A percentile compares a stretch with the other conserved stretches of the same genome.
These are phyloP conservation scores for Australoheros scitulus DNA, from an alignment of 2,113 vertebrate genomes.

Conservation along the genomic window DNA sequence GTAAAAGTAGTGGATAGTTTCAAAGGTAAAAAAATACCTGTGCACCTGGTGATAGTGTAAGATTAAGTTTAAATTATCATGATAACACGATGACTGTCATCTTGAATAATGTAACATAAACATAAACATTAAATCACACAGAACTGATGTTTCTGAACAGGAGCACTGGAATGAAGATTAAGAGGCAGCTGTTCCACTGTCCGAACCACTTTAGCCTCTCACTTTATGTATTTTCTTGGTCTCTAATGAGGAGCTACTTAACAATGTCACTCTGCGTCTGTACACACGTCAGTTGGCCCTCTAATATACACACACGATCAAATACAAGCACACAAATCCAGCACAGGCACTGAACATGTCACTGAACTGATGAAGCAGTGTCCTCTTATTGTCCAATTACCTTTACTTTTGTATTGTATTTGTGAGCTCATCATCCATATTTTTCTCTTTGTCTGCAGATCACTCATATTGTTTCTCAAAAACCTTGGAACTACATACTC, in stretches of 20 bases:
- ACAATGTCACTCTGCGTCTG: constrained; percentile 63
- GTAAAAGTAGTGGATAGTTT: not conserved
- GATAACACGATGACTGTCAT: not conserved
- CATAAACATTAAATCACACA: not conserved
- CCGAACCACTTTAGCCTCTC: constrained; percentile 2
- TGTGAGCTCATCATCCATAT: not conserved
- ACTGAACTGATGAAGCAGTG: not conserved
- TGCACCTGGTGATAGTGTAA: not conserved
- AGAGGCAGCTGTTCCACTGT: constrained; percentile 20
- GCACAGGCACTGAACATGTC: not conserved
- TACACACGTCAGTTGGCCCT: constrained; percentile 45
- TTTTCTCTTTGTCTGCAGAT: constrained; percentile 1
- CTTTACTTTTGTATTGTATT: constrained; percentile 3
- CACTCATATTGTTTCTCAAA: not conserved
- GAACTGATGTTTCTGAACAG: not conserved
- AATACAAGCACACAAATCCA: constrained; percentile 4
- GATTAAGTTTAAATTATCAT: not conserved
- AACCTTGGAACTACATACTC: not conserved
- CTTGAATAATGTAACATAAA: not conserved
- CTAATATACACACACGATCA: not conserved
- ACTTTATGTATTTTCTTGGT: constrained; percentile 34
- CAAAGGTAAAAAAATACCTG: not conserved
- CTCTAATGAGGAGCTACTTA: constrained; percentile 68
- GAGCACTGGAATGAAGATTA: constrained; percentile 18
- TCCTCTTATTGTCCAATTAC: not conserved